Percentiles rank a stretch among this genome's conserved stretches.
Evolutionary conservation across 2,797 vertebrate genomes (phyloP).

Genomic region (Paratrypauchen microcephalus): DNA sequence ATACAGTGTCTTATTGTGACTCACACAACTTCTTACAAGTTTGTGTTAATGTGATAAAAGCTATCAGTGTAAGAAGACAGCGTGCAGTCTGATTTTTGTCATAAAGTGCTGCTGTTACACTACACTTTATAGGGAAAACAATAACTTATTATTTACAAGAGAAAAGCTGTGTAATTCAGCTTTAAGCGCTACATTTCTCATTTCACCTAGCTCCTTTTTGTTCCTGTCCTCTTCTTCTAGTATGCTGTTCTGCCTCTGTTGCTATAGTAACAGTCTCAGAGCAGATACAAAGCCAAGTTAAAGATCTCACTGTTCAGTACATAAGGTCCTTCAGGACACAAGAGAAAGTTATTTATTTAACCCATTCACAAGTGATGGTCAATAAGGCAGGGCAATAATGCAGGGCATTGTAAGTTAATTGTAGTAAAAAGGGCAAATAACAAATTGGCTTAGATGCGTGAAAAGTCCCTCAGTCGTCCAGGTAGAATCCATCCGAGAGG

Average conservation of each 20-base stretch:
- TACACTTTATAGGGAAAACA: no score
- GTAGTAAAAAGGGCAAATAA: no score
- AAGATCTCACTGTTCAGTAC: conserved; percentile 49
- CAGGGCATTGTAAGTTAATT: background rate
- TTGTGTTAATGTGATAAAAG: no score
- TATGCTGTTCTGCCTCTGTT: conserved; percentile 53
- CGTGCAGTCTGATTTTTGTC: no score
- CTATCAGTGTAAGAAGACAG: no score
- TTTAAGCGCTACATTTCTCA: conserved; percentile 7
- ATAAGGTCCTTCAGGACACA: conserved; percentile 36
- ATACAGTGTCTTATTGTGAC: no score
- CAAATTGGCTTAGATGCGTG: no score
- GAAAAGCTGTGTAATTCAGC: background rate
- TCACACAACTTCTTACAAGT: no score
- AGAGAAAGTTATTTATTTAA: conserved; percentile 25
- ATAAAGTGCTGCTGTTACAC: no score
- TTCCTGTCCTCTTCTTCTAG: conserved; percentile 34
- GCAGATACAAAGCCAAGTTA: conserved; percentile 43
- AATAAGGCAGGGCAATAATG: conserved; percentile 23
- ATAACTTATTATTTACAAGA: no score
- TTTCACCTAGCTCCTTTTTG: conserved; percentile 16
- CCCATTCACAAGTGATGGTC: conserved; percentile 8
- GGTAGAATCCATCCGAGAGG: no score
- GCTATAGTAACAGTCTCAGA: conserved; percentile 68
- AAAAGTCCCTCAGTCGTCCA: no score